Conservation (phyloP, 92 coral and sea anemone species). For the Hydrozoanthus gracilis region DNA sequence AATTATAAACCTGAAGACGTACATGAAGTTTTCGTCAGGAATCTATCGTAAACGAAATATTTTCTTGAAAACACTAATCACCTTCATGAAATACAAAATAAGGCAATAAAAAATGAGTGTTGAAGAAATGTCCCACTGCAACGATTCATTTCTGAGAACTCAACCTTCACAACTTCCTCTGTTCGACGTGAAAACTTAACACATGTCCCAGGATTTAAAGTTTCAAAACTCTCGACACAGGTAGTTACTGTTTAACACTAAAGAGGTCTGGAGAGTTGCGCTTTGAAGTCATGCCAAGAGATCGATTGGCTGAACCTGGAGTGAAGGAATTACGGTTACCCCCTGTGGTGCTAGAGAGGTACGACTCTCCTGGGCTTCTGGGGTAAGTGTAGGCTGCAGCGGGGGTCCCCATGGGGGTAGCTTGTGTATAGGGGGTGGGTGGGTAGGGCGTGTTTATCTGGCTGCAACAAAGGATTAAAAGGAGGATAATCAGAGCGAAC, state of each 20-base stretch:
- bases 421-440: slow-evolving; percentile 43
- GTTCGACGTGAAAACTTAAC: background rate
- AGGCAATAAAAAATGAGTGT: too few relatives aligned
- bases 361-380: slow-evolving; percentile 56
- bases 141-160: too few relatives aligned
- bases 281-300: slow-evolving; percentile 24
- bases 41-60: too few relatives aligned
- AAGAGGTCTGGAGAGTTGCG: slow-evolving; percentile 37
- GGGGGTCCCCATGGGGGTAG: slow-evolving; percentile 33
- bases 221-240: too few relatives aligned
- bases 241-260: background rate
- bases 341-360: slow-evolving; percentile 34
- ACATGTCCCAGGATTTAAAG: background rate
- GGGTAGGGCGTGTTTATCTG: slow-evolving; percentile 59
- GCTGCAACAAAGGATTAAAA: slow-evolving; percentile 73
- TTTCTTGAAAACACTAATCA: too few relatives aligned
- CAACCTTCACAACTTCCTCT: too few relatives aligned
- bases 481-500: slow-evolving; percentile 76
- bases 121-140: too few relatives aligned
- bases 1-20: too few relatives aligned
- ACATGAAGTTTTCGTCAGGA: too few relatives aligned
- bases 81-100: too few relatives aligned
- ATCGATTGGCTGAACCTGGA: slow-evolving; percentile 30
- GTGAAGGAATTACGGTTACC: background rate
- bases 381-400: slow-evolving; percentile 65